Evolutionary conservation across 2,888 invertebrate genomes (phyloP), one percentile per base, ranked within the genome.

Genomic region (Linnaemya vulpina): DNA sequence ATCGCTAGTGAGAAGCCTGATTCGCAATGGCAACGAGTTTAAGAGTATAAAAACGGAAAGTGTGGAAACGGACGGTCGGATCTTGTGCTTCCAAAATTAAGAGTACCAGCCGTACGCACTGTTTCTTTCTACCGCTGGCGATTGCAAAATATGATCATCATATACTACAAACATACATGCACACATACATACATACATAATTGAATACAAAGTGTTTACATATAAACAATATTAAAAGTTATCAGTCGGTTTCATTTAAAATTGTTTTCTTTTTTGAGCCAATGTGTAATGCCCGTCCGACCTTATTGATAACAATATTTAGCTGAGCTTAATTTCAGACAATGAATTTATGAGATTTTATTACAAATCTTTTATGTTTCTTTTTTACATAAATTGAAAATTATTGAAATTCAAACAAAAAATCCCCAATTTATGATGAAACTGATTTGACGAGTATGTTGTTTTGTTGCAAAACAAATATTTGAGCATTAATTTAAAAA

Each of bases 271-370:
- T 55, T 70, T 49, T 83, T 15, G 22, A 83, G 25, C 46, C 40
- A 68, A 30, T 8, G 15, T 9, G 11, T 15, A 84, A 79, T 67
- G 80, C 53, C 49, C 53, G 25, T 60, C 74, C 75, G 81, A 81
- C 84, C 81, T 84, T 77, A 84, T 81, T 84, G 84, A 84, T 81
- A 84, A 84, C 68, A 51, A 70, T 75, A 76, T 77, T 71, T 62
- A 76, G 62, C 55, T 35, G 62, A 71, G 62, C 58, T 80, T 80
- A 71, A 76, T 51, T 80, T 84, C 80, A 65, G 55, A 76, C 46
- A 67, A 71, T 71, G 11, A 65, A 67, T 68, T 67, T 35, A 68
- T 75, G 40, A 68, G 75, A 49, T 67, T 78, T 30, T 60, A 22
- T 55, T 76, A 82, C 70, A 76, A 71, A 35, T 77, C 76, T 25